Evolutionary conservation across 2,797 vertebrate genomes (phyloP), one percentile per base, ranked within the genome.

Genomic region (Pipistrellus pygmaeus): DNA sequence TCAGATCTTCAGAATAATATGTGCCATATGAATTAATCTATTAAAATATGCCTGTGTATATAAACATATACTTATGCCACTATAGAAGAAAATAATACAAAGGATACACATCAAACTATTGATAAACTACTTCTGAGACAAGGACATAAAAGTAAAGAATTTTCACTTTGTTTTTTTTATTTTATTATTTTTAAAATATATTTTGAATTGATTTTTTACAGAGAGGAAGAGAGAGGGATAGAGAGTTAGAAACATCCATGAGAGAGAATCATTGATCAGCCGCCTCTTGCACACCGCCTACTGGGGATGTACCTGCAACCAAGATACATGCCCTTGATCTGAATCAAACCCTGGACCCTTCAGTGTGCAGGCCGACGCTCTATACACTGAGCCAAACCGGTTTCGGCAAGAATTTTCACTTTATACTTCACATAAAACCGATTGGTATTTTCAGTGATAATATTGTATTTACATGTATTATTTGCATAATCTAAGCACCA

Each of bases 391-490:
- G 38, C 38, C 38, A 41, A 41, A 41, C 38, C 38, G 1, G 38
- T 41, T 41, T 41, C 4, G 38, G 38, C 38, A 66, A 75, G 6
- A 5, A 81, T 64, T 82, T 88, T 83, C 9, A 57, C 38, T 38
- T 76, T 88, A 35, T 20, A 60, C 27, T 60, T 86, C 38, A 72
- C 10, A 35, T 66, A 55, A 71, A 93, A 48, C 12, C 76, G 38
- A 46, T 57, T 64, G 21, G 55, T 55, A 32, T 68, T 73, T 82
- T 88, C n/a, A 83, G 2, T 83, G 44, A 80, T 53, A 53, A n/a
- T 71, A 92, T n/a, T 68, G 25, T 71, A 92, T n/a, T 68, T 68
- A 73, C 46, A 88, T n/a, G 21, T 73, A 73, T 75, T 81, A 75
- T 30, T 62, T 66, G 17, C 30, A 82, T 64, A 73, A 76, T 17